phyloP scores from a whole-genome alignment of 2,888 invertebrate genomes.

The Microctonus aethiopoides region DNA sequence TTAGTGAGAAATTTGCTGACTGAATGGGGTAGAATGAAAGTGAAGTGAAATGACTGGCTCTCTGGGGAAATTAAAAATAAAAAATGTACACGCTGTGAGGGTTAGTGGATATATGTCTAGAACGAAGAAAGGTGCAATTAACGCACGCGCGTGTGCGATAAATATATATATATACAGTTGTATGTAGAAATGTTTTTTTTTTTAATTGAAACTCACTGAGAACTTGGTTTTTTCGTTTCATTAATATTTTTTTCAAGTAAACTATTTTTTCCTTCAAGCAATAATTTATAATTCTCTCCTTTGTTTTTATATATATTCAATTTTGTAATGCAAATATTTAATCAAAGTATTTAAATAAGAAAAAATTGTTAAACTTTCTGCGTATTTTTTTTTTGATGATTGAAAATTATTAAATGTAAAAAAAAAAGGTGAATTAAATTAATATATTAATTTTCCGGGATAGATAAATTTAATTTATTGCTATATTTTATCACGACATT shows the following conservation, averaged over 20 bases:
- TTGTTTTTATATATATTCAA: too few relatives aligned
- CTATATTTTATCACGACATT: slow-evolving; percentile 17
- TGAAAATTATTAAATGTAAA: slow-evolving; percentile 3
- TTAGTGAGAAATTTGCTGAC: not conserved
- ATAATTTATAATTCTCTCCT: too few relatives aligned
- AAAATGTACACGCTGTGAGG: slow-evolving; percentile 25
- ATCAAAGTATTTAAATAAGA: too few relatives aligned
- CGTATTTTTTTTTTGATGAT: not conserved
- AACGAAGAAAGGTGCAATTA: not conserved
- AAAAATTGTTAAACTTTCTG: too few relatives aligned
- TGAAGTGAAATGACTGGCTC: slow-evolving; percentile 15
- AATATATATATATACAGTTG: too few relatives aligned
- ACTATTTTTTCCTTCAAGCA: too few relatives aligned
- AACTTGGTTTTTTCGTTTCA: too few relatives aligned
- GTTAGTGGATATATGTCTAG: not conserved
- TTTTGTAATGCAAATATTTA: too few relatives aligned
- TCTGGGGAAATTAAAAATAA: slow-evolving; percentile 39
- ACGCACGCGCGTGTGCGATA: not conserved
- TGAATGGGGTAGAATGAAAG: slow-evolving; percentile 25
- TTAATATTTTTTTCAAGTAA: too few relatives aligned
- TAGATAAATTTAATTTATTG: slow-evolving; percentile 19
- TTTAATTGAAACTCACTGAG: too few relatives aligned
- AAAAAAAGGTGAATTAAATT: not conserved
- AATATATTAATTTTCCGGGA: not conserved
- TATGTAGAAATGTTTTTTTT: too few relatives aligned